These are phyloP conservation scores for Drosophila punjabiensis DNA, from an alignment of 1,140 invertebrate genomes.

Conservation along the genomic window DNA sequence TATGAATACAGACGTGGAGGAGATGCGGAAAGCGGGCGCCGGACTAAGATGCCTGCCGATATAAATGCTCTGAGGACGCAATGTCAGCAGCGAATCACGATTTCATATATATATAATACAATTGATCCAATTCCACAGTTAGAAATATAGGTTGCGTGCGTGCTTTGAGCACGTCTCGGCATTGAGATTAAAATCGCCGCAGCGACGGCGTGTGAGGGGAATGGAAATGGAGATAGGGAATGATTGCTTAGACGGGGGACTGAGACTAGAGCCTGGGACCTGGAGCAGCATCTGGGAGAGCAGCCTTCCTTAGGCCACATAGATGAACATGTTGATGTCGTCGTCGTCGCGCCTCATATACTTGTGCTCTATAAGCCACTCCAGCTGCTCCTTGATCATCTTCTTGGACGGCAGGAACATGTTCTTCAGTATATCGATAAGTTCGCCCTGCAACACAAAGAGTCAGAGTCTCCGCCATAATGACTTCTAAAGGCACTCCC, in stretches of 20 bases:
- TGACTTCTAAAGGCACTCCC: background rate
- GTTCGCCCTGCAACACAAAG: slow-evolving; percentile 89
- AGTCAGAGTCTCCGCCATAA: background rate
- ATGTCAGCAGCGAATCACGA: slow-evolving; percentile 47
- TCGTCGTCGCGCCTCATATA: slow-evolving; percentile 98
- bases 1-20: slow-evolving; percentile 34
- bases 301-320: slow-evolving; percentile 92
- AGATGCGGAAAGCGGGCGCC: slow-evolving; percentile 5
- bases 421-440: slow-evolving; percentile 99
- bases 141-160: slow-evolving; percentile 28
- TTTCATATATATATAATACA: slow-evolving; percentile 53
- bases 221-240: slow-evolving; percentile 41
- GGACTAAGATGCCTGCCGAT: slow-evolving; percentile 18
- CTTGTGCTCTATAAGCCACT: slow-evolving; percentile 99
- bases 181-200: slow-evolving; percentile 54
- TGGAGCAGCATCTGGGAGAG: slow-evolving; percentile 5
- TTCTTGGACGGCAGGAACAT: slow-evolving; percentile 99
- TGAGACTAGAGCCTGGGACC: slow-evolving; percentile 39
- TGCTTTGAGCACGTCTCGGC: slow-evolving; percentile 52
- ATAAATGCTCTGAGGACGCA: slow-evolving; percentile 55
- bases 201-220: slow-evolving; percentile 14
- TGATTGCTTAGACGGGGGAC: slow-evolving; percentile 47
- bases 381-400: slow-evolving; percentile 99
- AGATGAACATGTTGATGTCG: slow-evolving; percentile 99
- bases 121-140: slow-evolving; percentile 53